These are phyloP conservation scores for Cyrtodaria siliqua DNA, from an alignment of 2,888 invertebrate species.

Conservation along the genomic window DNA sequence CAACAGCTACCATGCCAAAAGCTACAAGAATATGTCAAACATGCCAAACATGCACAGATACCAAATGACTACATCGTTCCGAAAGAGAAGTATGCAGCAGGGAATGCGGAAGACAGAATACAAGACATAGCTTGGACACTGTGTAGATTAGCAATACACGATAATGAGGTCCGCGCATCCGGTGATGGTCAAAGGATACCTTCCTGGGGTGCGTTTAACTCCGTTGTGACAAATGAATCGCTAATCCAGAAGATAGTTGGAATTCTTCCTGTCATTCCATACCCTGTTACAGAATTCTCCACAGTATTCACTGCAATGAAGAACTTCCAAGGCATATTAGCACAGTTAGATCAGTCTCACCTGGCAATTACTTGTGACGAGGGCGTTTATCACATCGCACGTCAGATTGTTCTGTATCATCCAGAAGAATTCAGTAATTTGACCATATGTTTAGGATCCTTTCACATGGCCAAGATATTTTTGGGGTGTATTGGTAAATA, in stretches of 20 bases:
- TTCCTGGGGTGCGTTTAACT: conserved; percentile 26
- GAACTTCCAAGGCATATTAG: conserved; percentile 19
- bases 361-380: conserved; percentile 33
- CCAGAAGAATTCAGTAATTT: conserved; percentile 14
- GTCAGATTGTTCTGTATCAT: conserved; percentile 14
- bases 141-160: neutral
- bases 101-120: neutral
- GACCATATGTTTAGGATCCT: conserved; percentile 14
- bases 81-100: neutral
- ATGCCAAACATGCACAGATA: neutral
- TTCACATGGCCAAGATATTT: conserved; percentile 30
- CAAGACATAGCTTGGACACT: conserved; percentile 16
- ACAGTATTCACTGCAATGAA: conserved; percentile 31
- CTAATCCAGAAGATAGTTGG: conserved; percentile 11
- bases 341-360: conserved; percentile 17
- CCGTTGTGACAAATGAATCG: conserved; percentile 3
- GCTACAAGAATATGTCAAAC: neutral
- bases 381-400: conserved; percentile 34
- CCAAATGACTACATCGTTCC: neutral
- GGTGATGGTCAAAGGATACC: conserved; percentile 6
- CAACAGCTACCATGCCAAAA: neutral
- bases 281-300: conserved; percentile 30
- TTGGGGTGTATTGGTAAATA: conserved; percentile 36
- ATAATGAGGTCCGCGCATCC: neutral
- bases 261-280: conserved; percentile 24